Percentiles rank a stretch among this genome's conserved stretches.
Conservation (phyloP, 2,797 vertebrate genomes). For the Urophycis tenuis region DNA sequence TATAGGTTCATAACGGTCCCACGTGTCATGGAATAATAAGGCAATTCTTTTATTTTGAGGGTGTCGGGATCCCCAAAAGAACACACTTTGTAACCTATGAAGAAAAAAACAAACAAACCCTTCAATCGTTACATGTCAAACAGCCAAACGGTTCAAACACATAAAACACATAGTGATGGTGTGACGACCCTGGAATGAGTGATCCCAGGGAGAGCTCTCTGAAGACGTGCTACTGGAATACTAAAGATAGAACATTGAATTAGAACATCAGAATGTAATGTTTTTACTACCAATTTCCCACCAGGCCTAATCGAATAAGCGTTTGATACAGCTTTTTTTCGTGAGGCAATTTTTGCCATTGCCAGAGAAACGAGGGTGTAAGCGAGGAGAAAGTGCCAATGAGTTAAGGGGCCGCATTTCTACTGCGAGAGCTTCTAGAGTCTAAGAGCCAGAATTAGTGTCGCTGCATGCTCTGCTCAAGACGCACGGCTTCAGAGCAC, state of each 20-base stretch:
- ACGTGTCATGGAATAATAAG: constrained; percentile 51
- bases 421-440: constrained; percentile 28
- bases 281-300: background rate
- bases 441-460: constrained; percentile 20
- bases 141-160: constrained; percentile 26
- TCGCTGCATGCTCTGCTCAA: constrained; percentile 28
- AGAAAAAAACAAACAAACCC: constrained; percentile 2
- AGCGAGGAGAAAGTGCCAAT: constrained; percentile 16
- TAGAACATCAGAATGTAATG: background rate
- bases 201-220: background rate
- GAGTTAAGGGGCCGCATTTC: constrained; percentile 14
- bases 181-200: background rate
- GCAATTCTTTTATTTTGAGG: constrained; percentile 43
- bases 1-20: constrained; percentile 32
- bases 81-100: background rate
- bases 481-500: constrained; percentile 8
- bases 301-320: background rate
- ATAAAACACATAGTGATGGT: constrained; percentile 9
- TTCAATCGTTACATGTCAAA: constrained; percentile 6
- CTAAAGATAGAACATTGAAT: background rate
- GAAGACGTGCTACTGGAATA: background rate
- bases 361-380: constrained; percentile 3
- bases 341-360: constrained; percentile 6
- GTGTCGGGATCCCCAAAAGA: constrained; percentile 15
- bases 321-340: background rate